Evolutionary conservation across 2,888 invertebrate species (phyloP), one percentile per base, ranked within the genome.

Genomic region (Dicyrtoma fusca): DNA sequence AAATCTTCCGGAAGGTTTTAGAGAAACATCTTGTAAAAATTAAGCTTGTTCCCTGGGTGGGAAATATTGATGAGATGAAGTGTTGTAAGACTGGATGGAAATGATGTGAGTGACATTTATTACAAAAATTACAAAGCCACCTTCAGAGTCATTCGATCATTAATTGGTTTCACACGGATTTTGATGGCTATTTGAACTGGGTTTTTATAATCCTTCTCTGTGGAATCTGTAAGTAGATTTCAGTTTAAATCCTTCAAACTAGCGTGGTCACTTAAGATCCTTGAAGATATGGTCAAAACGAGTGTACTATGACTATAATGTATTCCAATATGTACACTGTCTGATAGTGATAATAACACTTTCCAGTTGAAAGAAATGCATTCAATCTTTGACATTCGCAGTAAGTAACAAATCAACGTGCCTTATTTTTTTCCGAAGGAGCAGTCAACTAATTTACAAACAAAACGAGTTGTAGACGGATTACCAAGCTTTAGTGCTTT

Each of bases 11-110:
- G n/a, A n/a, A 21, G 55, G 21, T 19, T 53, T 53, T 10, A 19
- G 55, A 23, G 23, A 55, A n/a, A n/a, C n/a, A n/a, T n/a, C n/a
- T n/a, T n/a, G n/a, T n/a, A n/a, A n/a, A 19, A 55, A 34, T 59
- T 59, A 59, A 59, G 59, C 42, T 26, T 59, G 17, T 26, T 59
- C 4, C 59, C 34, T 59, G 59, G 59, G 59, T 59, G 59, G 59
- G n/a, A 59, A 25, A 59, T 59, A 59, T 59, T n/a, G 26, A 55
- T 55, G 49, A 49, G 5, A 8, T 4, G 17, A 8, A 49, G 13
- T 49, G 49, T 44, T n/a, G 21, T 4, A 51, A 51, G 10, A n/a
- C 17, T 51, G 21, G 10, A 51, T 10, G 8, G 8, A 51, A n/a
- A n/a, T 51, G 51, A 11, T 19, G 21, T 17, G 51, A 13, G 51